phyloP scores from a whole-genome alignment of 2,113 vertebrate species.

The Cyanoramphus novaezelandiae region DNA sequence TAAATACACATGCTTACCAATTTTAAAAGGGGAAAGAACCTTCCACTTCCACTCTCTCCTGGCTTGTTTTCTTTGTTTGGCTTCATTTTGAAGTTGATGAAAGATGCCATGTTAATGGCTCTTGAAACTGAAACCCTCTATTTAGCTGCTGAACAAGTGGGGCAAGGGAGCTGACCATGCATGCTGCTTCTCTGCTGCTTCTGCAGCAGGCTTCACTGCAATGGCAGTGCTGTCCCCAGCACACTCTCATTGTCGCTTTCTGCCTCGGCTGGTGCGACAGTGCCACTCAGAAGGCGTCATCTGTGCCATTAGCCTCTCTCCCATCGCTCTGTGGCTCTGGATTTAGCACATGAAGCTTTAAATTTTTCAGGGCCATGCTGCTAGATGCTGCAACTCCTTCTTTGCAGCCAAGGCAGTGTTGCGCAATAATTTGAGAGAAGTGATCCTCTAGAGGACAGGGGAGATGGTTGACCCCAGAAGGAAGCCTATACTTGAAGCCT shows the following conservation, averaged over 20 bases:
- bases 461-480: neutral
- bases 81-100: neutral
- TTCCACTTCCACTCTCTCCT: neutral
- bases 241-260: accelerated
- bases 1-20: neutral
- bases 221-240: neutral
- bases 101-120: neutral
- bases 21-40: neutral
- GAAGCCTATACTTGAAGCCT: neutral
- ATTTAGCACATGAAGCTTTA: neutral
- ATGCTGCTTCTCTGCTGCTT: neutral
- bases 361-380: neutral
- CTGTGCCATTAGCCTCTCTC: neutral
- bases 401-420: neutral
- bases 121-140: neutral
- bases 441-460: neutral
- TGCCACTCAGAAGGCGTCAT: accelerated
- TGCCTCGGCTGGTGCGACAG: accelerated
- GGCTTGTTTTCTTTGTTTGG: neutral
- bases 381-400: neutral
- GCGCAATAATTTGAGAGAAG: accelerated
- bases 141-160: accelerated
- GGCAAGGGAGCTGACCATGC: accelerated
- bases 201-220: neutral
- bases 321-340: accelerated